Conservation (phyloP, 2,888 invertebrate genomes). For the Schizaphis graminum region DNA sequence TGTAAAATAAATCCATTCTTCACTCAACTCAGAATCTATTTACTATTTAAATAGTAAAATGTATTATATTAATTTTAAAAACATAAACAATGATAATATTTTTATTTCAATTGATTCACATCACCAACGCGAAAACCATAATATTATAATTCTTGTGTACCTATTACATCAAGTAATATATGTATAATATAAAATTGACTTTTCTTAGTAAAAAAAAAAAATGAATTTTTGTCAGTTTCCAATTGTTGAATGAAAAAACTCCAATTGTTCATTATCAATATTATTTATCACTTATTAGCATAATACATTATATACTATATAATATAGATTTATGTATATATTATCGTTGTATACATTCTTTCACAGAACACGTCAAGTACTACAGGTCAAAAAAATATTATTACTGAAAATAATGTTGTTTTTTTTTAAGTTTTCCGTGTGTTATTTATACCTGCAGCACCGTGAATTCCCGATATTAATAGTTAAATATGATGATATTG, state of each 20-base stretch:
- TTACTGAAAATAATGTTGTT: not conserved
- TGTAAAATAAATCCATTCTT: not conserved
- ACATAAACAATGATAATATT: not conserved
- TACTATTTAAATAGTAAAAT: not conserved
- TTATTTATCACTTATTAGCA: not conserved
- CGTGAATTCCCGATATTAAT: not conserved
- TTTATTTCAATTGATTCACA: not conserved
- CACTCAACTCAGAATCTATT: not conserved
- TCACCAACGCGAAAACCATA: not conserved
- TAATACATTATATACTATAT: not conserved
- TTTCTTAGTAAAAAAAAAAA: not conserved
- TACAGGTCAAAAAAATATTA: not conserved
- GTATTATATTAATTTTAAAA: not conserved
- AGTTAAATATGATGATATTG: not conserved
- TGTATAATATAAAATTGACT: not conserved
- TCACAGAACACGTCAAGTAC: not conserved
- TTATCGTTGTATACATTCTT: not conserved
- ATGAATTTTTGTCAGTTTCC: not conserved
- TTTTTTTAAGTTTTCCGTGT: not conserved
- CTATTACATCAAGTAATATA: too few species aligned
- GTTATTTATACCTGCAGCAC: not conserved
- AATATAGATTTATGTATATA: too few species aligned
- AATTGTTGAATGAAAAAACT: not conserved
- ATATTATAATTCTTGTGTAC: not conserved
- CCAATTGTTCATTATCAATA: not conserved